phyloP scores from a whole-genome alignment of 1,140 invertebrate genomes.

The Sipha flava region DNA sequence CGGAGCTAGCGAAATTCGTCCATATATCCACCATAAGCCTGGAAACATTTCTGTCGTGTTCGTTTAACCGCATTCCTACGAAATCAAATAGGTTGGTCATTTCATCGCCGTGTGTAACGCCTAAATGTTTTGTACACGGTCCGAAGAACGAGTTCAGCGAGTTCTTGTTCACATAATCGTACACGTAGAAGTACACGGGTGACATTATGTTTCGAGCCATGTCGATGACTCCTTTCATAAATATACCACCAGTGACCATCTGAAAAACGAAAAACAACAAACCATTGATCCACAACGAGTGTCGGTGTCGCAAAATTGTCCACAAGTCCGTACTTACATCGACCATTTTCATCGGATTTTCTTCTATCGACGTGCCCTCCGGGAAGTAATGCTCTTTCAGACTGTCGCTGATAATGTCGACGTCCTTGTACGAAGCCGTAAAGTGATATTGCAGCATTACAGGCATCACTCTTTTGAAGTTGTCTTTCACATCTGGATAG shows the following conservation, averaged over 20 bases:
- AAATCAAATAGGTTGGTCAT: neutral
- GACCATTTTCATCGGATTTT: neutral
- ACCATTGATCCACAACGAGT: too few relatives aligned
- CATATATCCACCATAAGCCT: neutral
- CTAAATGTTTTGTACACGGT: neutral
- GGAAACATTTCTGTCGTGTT: neutral
- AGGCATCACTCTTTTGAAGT: neutral
- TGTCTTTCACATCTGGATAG: neutral
- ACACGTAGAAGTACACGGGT: neutral
- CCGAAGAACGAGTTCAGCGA: neutral
- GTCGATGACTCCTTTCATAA: neutral
- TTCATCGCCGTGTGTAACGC: neutral
- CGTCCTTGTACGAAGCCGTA: neutral
- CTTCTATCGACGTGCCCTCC: neutral
- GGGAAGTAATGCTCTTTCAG: neutral
- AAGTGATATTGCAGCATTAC: neutral
- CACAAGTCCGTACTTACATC: too few relatives aligned
- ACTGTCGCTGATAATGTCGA: neutral
- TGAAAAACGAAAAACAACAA: neutral
- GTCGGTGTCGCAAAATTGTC: too few relatives aligned
- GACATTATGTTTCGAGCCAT: neutral
- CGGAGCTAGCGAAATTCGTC: neutral
- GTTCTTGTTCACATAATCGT: neutral
- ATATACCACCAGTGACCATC: neutral
- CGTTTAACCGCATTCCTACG: neutral